Percentiles rank a stretch among this genome's conserved stretches.
phyloP scores from a whole-genome alignment of 35 echinoderm and acorn worm genomes.

The Diadema setosum region DNA sequence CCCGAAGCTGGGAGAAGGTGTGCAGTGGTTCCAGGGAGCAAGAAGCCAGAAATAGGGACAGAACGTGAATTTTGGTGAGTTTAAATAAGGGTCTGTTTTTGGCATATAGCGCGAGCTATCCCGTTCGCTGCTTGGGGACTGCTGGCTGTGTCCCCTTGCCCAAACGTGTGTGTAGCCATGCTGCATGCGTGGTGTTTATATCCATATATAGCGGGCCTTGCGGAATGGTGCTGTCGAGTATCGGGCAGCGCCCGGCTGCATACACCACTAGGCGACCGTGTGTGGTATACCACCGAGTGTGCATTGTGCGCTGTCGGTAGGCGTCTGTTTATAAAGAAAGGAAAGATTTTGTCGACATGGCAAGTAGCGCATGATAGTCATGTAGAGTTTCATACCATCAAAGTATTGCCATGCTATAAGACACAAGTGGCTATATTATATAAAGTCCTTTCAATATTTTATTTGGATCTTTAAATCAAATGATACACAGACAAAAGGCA shows the following conservation, averaged over 20 bases:
- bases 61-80: neutral
- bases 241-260: neutral
- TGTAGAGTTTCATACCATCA: too few species aligned
- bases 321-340: too few species aligned
- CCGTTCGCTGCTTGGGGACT: neutral
- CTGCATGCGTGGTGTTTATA: neutral
- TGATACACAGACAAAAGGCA: too few species aligned
- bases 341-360: too few species aligned
- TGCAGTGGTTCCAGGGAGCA: neutral
- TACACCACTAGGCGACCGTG: neutral
- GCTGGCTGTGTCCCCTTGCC: neutral
- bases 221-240: neutral
- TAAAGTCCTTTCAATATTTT: too few species aligned
- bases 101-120: neutral
- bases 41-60: neutral
- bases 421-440: too few species aligned
- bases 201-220: neutral
- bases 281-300: too few species aligned
- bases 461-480: too few species aligned
- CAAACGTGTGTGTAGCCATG: neutral
- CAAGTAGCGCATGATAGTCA: too few species aligned
- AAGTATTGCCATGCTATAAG: too few species aligned
- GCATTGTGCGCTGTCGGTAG: too few species aligned
- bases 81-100: neutral
- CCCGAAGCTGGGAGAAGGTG: neutral